Base-by-base conservation (phyloP, 2,797 vertebrate species). In the Cercopithecus diana region DNA sequence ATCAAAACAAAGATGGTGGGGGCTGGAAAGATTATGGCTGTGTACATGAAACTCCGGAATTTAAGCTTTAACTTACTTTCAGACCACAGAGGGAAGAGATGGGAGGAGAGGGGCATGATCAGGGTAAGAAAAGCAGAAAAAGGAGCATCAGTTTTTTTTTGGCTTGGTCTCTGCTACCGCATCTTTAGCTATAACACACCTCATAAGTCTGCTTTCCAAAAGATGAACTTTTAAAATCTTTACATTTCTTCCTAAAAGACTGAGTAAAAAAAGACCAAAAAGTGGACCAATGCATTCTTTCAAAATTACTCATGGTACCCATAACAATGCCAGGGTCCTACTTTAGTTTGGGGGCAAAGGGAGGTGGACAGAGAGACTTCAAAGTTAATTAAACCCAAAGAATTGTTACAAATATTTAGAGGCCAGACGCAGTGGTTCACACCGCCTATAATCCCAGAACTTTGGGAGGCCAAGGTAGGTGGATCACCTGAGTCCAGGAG, bases 211-310 rank as follows among this genome's bases (percentile, higher is more conserved):
- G 48, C 45, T 81, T 91, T 79, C 75, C 84, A 45, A 33, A 88
- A 95, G 41, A 87, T 24, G n/a, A 88, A 58, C 48, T 88, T 92
- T 61, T 58, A 77, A 85, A 86, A 86, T 57, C 50, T 93, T 84
- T 72, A 64, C 52, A 80, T 80, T 81, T 90, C 15, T 77, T 58
- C 20, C 43, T 84, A 75, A 94, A 91, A 94, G 19, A 84, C 28
- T 28, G 24, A 77, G 24, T 41, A 58, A 48, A 17, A 64, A 85
- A 43, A n/a, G 12, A 5, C 55, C 22, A 15, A 36, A 48, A 85
- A 57, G 72, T 58, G n/a, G 36, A 36, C 36, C 36, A 36, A 90
- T 84, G 52, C 55, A 52, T 73, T 48, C 48, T 76, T 88, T 92
- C 30, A 48, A 57, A 95, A n/a, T 48, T 7, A 85, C 30, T 86